Percentiles rank a stretch among this genome's conserved stretches.
These are phyloP conservation scores for Agonopterix subpropinquella DNA, from an alignment of 2,888 invertebrate species.

Conservation along the genomic window DNA sequence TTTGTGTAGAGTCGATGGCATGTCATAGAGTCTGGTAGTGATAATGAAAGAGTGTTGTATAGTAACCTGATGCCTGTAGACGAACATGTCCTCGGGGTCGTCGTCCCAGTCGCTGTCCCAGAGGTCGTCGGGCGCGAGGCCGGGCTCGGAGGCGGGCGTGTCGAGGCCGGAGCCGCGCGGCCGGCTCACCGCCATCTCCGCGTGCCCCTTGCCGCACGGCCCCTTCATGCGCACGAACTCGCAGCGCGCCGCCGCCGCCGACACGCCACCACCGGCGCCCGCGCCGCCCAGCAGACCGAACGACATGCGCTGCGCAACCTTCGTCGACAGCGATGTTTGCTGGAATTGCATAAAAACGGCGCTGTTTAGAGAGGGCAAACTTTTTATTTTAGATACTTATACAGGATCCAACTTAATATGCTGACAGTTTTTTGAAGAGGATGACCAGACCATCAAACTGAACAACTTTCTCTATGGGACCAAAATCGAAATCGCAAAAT, in stretches of 20 bases:
- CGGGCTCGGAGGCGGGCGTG: conserved; percentile 94
- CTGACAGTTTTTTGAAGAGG: no score
- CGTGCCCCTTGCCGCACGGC: conserved; percentile 79
- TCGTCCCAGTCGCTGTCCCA: conserved; percentile 95
- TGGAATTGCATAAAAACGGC: conserved; percentile 33
- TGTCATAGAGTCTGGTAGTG: no score
- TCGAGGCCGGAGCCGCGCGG: conserved; percentile 94
- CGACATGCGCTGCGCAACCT: conserved; percentile 97
- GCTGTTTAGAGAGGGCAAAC: no score
- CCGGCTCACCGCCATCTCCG: conserved; percentile 98
- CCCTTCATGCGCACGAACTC: conserved; percentile 97
- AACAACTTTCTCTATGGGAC: no score
- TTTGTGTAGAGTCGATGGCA: no score
- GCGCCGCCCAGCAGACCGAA: conserved; percentile 90
- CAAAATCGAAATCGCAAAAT: no score
- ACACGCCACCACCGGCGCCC: conserved; percentile 81
- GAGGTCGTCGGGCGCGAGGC: conserved; percentile 89
- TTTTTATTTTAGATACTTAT: no score
- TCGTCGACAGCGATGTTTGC: conserved; percentile 95
- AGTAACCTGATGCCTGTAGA: conserved; percentile 83
- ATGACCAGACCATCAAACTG: no score
- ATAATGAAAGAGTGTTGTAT: no score
- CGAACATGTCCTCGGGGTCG: conserved; percentile 89
- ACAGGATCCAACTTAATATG: no score
- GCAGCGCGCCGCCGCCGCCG: conserved; percentile 88